Evolutionary conservation across 2,888 invertebrate species (phyloP).

Genomic region (Drosophila yooni): DNA sequence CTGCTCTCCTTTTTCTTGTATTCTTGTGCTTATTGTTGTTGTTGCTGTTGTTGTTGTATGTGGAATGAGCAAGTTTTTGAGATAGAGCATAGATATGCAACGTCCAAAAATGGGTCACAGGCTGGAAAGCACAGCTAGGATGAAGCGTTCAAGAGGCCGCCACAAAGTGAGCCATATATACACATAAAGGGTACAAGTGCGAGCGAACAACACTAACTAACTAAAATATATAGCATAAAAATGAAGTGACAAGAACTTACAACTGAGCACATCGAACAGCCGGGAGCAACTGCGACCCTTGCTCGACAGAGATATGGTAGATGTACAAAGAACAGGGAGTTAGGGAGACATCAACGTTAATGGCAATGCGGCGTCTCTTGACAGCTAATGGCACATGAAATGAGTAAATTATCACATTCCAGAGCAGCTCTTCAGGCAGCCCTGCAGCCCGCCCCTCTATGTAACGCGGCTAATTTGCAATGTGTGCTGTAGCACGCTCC

Average conservation of each 20-base stretch:
- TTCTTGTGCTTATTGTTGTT: neutral
- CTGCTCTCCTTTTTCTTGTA: conserved; percentile 31
- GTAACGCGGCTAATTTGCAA: conserved; percentile 71
- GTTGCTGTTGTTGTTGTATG: conserved; percentile 10
- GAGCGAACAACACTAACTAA: conserved; percentile 34
- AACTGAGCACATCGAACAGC: conserved; percentile 6
- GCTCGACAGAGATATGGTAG: conserved; percentile 2
- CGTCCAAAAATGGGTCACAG: conserved; percentile 51
- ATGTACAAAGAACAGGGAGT: neutral
- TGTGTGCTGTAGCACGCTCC: conserved; percentile 48
- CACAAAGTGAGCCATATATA: conserved; percentile 52
- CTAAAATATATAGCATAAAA: conserved; percentile 61
- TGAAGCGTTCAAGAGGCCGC: conserved; percentile 38
- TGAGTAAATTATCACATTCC: conserved; percentile 78
- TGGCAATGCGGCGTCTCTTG: conserved; percentile 51
- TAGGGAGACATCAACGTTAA: conserved; percentile 35
- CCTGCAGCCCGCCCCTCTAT: neutral
- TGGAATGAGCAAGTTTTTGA: conserved; percentile 58
- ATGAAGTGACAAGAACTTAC: conserved; percentile 52
- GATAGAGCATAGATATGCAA: conserved; percentile 62
- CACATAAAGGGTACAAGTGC: conserved; percentile 22
- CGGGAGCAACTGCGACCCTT: conserved; percentile 9
- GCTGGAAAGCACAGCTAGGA: conserved; percentile 44
- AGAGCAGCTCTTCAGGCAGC: conserved; percentile 20
- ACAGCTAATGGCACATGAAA: conserved; percentile 80